phyloP scores from a whole-genome alignment of 2,888 invertebrate genomes.

The Allophyes oxyacanthae region DNA sequence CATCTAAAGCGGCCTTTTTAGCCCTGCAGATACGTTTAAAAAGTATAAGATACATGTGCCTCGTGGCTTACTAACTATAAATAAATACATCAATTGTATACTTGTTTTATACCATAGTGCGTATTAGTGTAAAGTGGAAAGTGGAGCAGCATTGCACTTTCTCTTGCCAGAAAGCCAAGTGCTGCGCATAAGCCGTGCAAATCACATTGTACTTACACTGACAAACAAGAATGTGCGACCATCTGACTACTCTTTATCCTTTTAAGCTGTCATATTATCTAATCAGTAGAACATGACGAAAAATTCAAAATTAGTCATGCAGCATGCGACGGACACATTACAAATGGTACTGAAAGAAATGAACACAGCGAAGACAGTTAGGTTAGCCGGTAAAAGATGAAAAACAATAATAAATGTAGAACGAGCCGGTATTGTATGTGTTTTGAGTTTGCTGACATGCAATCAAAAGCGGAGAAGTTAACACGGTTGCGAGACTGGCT shows the following conservation, averaged over 20 bases:
- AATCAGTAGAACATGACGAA: slow-evolving; percentile 58
- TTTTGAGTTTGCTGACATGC: slow-evolving; percentile 56
- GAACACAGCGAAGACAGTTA: slow-evolving; percentile 38
- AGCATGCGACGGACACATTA: slow-evolving; percentile 41
- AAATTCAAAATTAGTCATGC: slow-evolving; percentile 59
- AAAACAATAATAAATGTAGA: slow-evolving; percentile 53
- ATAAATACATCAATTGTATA: slow-evolving; percentile 47
- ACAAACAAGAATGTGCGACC: slow-evolving; percentile 56
- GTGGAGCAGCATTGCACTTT: slow-evolving; percentile 84
- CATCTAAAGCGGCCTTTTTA: too few species aligned
- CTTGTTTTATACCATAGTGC: slow-evolving; percentile 58
- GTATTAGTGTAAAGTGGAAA: slow-evolving; percentile 79
- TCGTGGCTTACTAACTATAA: slow-evolving; percentile 33
- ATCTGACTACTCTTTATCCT: slow-evolving; percentile 61
- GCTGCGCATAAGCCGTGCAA: slow-evolving; percentile 76
- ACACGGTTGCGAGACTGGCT: slow-evolving; percentile 54
- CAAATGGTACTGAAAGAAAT: slow-evolving; percentile 53
- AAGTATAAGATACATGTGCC: slow-evolving; percentile 18
- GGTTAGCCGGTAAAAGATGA: slow-evolving; percentile 37
- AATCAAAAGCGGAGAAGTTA: slow-evolving; percentile 53
- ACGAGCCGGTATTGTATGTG: slow-evolving; percentile 45
- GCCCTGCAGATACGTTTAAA: slow-evolving; percentile 28
- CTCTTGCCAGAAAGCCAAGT: slow-evolving; percentile 76
- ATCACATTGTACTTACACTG: slow-evolving; percentile 68
- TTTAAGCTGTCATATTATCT: slow-evolving; percentile 61